Conservation (phyloP, 2,797 vertebrate genomes). For the Oryzias sinensis region DNA sequence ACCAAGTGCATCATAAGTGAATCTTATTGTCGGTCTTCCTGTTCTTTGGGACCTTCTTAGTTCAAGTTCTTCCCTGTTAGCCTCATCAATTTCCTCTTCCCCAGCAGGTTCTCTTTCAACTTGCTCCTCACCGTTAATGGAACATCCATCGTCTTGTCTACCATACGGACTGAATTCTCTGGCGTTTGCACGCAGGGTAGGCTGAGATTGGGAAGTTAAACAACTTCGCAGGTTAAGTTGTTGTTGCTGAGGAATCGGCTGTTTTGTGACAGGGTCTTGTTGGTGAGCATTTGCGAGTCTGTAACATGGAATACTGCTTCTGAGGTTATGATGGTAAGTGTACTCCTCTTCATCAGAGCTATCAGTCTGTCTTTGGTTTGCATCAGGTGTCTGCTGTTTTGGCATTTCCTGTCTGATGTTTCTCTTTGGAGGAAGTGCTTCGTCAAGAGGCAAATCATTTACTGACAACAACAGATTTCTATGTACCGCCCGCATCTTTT, state of each 20-base stretch:
- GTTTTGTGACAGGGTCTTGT: neutral
- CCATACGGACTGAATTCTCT: neutral
- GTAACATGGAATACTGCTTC: neutral
- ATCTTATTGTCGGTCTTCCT: neutral
- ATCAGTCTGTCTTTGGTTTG: neutral
- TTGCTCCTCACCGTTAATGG: neutral
- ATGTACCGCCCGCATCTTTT: neutral
- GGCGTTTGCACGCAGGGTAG: neutral
- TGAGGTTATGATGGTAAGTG: neutral
- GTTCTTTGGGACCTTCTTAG: neutral
- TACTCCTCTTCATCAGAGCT: neutral
- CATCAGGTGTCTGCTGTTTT: no score
- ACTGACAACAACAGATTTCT: constrained; percentile 1
- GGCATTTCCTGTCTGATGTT: neutral
- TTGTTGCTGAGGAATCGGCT: no score
- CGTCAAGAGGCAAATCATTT: neutral
- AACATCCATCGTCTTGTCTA: neutral
- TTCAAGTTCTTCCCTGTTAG: neutral
- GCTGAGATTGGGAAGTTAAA: neutral
- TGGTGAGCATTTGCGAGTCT: neutral
- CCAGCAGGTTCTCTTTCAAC: neutral
- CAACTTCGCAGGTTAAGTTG: no score
- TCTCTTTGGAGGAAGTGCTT: neutral
- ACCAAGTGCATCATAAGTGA: neutral
- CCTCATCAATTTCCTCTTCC: neutral